These are phyloP conservation scores for Globodera rostochiensis DNA, from an alignment of 1,140 invertebrate genomes.

Conservation along the genomic window DNA sequence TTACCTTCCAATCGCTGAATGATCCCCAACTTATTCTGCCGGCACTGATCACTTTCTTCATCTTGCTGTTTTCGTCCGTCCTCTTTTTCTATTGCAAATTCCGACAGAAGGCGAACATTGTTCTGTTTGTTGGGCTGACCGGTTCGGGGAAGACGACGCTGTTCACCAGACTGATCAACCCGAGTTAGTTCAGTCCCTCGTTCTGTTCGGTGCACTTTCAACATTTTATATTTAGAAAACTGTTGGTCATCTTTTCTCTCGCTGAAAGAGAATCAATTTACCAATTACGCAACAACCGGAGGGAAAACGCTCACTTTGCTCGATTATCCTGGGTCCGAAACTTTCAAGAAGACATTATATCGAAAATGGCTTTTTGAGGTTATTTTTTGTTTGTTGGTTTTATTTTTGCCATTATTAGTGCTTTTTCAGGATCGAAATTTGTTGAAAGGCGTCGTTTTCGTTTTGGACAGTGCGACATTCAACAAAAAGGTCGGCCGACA, in stretches of 20 bases:
- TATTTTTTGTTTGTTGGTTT: background rate
- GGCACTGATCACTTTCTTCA: constrained; percentile 25
- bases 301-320: constrained; percentile 34
- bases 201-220: background rate
- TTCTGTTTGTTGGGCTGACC: constrained; percentile 51
- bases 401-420: background rate
- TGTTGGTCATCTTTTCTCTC: constrained; percentile 43
- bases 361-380: constrained; percentile 46
- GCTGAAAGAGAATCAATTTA: constrained; percentile 44
- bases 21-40: constrained; percentile 27
- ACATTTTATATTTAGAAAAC: constrained; percentile 11
- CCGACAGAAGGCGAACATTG: constrained; percentile 30
- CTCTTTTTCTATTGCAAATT: constrained; percentile 30
- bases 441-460: constrained; percentile 47
- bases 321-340: constrained; percentile 52
- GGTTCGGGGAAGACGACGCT: constrained; percentile 53
- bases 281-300: constrained; percentile 13
- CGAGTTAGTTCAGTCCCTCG: constrained; percentile 19
- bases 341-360: constrained; percentile 37
- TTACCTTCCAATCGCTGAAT: background rate
- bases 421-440: constrained; percentile 37
- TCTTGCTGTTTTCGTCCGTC: constrained; percentile 32
- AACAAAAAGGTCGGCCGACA: constrained; percentile 34
- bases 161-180: constrained; percentile 45
- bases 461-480: constrained; percentile 51